A percentile compares a stretch with the other conserved stretches of the same genome.
Evolutionary conservation across 2,113 vertebrate genomes (phyloP).

Genomic region (Mirza zaza): DNA sequence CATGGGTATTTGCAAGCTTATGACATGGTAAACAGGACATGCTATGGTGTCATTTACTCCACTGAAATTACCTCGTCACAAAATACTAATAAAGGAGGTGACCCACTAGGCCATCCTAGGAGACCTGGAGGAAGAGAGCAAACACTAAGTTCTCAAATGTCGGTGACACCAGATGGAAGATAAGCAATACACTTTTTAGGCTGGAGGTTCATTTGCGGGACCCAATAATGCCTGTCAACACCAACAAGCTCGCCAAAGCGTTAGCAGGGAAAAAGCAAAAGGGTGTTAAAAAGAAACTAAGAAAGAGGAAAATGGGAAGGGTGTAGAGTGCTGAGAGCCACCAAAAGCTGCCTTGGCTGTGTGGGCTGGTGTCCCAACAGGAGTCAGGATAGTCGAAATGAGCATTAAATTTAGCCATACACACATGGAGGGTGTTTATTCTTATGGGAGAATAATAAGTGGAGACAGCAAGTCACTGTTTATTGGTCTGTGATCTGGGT

Average conservation of each 20-base stretch:
- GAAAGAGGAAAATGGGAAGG: neutral
- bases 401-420: neutral
- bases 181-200: neutral
- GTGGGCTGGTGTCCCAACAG: neutral
- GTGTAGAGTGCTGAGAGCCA: neutral
- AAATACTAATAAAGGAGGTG: neutral
- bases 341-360: neutral
- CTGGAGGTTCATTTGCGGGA: neutral
- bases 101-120: neutral
- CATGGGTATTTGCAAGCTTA: neutral
- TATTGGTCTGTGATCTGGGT: neutral
- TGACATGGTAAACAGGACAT: neutral
- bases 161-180: neutral
- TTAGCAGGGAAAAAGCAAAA: neutral
- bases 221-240: neutral
- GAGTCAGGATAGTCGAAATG: neutral
- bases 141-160: neutral
- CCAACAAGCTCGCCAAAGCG: neutral
- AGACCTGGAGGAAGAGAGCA: neutral
- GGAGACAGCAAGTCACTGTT: neutral
- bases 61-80: slow-evolving; percentile 30
- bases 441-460: neutral
- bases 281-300: neutral
- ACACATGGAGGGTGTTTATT: neutral
- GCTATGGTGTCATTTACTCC: neutral